Evolutionary conservation across 2,797 vertebrate genomes (phyloP).

Genomic region (Thamnophis elegans): DNA sequence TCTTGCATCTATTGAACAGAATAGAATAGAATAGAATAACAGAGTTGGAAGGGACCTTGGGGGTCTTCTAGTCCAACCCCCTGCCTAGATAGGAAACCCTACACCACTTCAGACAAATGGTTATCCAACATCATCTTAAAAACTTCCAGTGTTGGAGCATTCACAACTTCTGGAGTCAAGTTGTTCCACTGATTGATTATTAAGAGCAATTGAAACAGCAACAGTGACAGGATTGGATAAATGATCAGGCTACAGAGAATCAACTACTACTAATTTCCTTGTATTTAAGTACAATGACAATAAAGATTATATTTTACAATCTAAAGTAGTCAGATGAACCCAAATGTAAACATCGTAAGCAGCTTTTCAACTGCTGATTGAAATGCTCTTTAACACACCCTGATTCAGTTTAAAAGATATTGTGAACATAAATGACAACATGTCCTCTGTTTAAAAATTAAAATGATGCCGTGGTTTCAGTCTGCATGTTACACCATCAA

Average conservation of each 20-base stretch:
- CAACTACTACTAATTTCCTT: no score
- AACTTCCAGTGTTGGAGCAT: no score
- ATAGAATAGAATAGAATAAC: no score
- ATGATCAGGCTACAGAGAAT: background rate
- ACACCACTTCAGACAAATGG: no score
- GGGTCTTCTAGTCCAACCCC: no score
- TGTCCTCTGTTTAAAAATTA: background rate
- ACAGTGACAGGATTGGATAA: background rate
- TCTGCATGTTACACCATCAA: conserved; percentile 81
- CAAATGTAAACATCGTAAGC: background rate
- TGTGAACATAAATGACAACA: background rate
- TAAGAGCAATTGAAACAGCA: background rate
- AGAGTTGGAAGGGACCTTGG: no score
- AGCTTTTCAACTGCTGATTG: no score
- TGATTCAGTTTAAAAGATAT: background rate
- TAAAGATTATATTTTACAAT: background rate
- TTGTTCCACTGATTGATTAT: no score
- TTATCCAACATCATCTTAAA: no score
- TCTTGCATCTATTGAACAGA: background rate
- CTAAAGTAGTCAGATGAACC: background rate
- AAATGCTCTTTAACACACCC: background rate
- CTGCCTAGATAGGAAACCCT: no score
- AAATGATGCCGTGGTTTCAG: conserved; percentile 64
- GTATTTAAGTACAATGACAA: no score
- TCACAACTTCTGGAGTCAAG: no score